Evolutionary conservation across 2,113 vertebrate species (phyloP).

Genomic region (Thunnus thynnus): DNA sequence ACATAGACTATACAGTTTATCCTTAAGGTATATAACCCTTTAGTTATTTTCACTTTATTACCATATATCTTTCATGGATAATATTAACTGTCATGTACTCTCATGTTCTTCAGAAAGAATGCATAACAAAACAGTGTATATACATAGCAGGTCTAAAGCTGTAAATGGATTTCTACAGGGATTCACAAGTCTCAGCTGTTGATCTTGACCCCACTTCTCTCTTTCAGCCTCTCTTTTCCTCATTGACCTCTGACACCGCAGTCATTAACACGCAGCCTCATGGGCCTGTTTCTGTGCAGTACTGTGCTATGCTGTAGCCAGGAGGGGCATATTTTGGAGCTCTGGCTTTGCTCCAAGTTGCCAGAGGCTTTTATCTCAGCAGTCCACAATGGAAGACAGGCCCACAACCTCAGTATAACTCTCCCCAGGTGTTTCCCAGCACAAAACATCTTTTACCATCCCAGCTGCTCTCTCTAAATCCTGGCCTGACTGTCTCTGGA

Average conservation of each 20-base stretch:
- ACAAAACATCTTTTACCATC: slow-evolving; percentile 72
- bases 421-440: slow-evolving; percentile 75
- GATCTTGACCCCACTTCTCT: slow-evolving; percentile 54
- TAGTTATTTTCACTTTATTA: too few relatives aligned
- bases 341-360: slow-evolving; percentile 66
- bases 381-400: slow-evolving; percentile 57
- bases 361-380: slow-evolving; percentile 67
- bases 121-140: neutral
- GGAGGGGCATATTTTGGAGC: slow-evolving; percentile 47
- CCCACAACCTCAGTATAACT: slow-evolving; percentile 53
- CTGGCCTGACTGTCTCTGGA: slow-evolving; percentile 48
- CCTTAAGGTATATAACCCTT: too few relatives aligned
- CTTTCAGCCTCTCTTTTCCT: slow-evolving; percentile 33
- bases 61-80: neutral
- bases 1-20: too few relatives aligned
- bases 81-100: neutral
- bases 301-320: slow-evolving; percentile 22
- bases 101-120: neutral
- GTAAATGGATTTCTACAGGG: neutral
- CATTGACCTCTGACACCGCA: slow-evolving; percentile 51
- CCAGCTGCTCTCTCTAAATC: slow-evolving; percentile 65
- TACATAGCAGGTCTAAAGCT: neutral
- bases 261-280: slow-evolving; percentile 54
- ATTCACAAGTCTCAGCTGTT: slow-evolving; percentile 48
- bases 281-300: slow-evolving; percentile 32